Evolutionary conservation across 1,140 invertebrate genomes (phyloP).

Genomic region (Arion vulgaris): DNA sequence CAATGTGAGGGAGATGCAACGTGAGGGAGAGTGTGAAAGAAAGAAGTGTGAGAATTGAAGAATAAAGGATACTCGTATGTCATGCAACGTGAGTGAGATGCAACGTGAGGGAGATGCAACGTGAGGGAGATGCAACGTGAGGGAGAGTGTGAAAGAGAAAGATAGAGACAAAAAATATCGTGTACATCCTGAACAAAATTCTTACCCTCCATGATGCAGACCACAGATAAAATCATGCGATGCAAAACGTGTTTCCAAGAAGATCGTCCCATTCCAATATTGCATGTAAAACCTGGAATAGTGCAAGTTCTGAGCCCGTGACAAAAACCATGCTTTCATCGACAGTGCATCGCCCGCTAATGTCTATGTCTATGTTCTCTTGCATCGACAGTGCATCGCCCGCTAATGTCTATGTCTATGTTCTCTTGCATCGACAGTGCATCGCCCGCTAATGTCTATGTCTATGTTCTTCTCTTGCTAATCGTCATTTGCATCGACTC

Average conservation of each 20-base stretch:
- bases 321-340: slow-evolving; percentile 13
- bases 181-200: background rate
- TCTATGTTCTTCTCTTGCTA: background rate
- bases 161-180: background rate
- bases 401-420: background rate
- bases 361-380: background rate
- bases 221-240: background rate
- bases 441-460: background rate
- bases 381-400: background rate
- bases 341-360: background rate
- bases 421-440: background rate
- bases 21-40: background rate
- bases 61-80: too few species aligned
- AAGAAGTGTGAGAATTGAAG: background rate
- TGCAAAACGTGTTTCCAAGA: background rate
- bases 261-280: slow-evolving; percentile 8
- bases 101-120: too few species aligned
- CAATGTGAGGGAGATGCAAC: background rate
- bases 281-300: background rate
- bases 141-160: background rate
- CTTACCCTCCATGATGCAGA: background rate
- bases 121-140: background rate
- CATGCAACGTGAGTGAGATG: background rate
- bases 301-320: background rate
- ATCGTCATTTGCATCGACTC: background rate